Base-by-base conservation (phyloP, 2,797 vertebrate genomes). In the Arnoldichthys spilopterus region DNA sequence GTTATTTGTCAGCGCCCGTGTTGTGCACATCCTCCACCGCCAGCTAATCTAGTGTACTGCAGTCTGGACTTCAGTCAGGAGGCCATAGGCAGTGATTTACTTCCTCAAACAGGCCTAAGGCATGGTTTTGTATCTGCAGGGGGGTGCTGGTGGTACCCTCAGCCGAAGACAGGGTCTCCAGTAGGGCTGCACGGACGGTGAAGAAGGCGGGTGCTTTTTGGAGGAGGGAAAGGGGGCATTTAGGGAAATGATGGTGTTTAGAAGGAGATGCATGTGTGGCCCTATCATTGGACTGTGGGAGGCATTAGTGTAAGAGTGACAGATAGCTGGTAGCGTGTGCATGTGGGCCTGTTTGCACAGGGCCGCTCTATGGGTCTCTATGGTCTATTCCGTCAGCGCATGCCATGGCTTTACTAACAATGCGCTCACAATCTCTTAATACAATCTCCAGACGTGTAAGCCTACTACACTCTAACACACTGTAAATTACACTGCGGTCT, bases 1-100 rank as follows among this genome's bases (percentile, higher is more conserved):
- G 91, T 90, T 93, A 91, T 95, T 95, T 94, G 94, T 94, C 94
- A 95, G 93, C 89, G 89, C 87, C 86, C 83, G 85, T 87, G 89
- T 88, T 76, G 88, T 82, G 86, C 86, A 77, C 70, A 64, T 37
- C 59, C 68, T 67, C 53, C 32, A 69, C 61, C 77, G 74, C 81
- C 79, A 67, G 51, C 90, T 94, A 91, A 95, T 94, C 92, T 94
- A 92, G 93, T 94, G 90, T 88, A 93, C 83, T 78, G 84, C 73
- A 85, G 86, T 89, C 89, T 88, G 87, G 74, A 86, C 82, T 90
- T 89, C 86, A 87, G 89, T 89, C 90, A 85, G 90, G 90, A 89
- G 84, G 85, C 81, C 84, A 88, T 84, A 89, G 43, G 67, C 72
- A 77, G 84, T 79, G 72, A 74, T 80, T 84, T 83, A 67, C 81